phyloP scores from a whole-genome alignment of 2,113 vertebrate genomes.

The Podocnemis expansa region DNA sequence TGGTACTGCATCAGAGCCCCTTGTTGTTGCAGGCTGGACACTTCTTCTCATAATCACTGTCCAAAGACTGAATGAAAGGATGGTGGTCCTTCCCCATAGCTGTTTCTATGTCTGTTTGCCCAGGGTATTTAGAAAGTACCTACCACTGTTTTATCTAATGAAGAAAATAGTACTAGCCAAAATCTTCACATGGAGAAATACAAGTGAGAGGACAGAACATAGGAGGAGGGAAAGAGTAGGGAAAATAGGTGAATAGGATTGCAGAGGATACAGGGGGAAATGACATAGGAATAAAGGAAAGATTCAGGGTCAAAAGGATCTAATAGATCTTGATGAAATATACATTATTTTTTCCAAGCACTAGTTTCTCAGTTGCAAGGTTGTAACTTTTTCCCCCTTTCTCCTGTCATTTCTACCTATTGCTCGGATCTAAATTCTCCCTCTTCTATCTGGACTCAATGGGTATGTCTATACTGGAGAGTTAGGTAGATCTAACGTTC shows the following conservation, averaged over 20 bases:
- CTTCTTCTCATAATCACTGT: neutral
- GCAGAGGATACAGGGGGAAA: neutral
- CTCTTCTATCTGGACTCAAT: neutral
- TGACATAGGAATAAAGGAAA: neutral
- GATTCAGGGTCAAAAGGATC: neutral
- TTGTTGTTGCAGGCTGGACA: neutral
- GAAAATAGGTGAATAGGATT: neutral
- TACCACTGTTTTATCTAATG: neutral
- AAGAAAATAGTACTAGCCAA: neutral
- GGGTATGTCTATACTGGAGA: no score
- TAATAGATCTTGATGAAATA: rapidly evolving
- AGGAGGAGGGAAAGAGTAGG: rapidly evolving
- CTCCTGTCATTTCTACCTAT: neutral
- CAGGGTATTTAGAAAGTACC: neutral
- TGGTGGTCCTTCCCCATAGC: neutral
- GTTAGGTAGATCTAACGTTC: no score
- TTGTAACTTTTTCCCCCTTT: neutral
- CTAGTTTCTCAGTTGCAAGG: neutral
- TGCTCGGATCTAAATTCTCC: neutral
- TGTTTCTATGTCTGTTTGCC: neutral
- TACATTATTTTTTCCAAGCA: neutral
- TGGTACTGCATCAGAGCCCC: neutral
- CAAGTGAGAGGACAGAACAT: neutral
- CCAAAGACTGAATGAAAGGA: constrained; percentile 16
- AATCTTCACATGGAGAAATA: neutral